phyloP scores from a whole-genome alignment of 2,113 vertebrate genomes.

The Notarius lentiginosus region DNA sequence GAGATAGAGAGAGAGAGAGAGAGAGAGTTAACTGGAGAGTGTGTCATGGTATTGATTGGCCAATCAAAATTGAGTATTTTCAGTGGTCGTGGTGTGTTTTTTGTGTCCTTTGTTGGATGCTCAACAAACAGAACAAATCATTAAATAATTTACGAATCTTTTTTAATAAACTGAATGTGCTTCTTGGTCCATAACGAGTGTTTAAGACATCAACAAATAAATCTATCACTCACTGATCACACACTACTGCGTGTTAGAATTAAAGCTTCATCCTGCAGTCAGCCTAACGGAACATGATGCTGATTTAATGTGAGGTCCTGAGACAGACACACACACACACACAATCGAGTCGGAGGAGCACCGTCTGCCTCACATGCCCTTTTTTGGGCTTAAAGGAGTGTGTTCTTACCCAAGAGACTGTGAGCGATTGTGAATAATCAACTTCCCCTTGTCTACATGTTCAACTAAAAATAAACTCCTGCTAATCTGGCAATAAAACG shows the following conservation, averaged over 20 bases:
- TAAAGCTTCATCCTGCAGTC: background rate
- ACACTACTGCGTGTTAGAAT: background rate
- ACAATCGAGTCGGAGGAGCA: constrained; percentile 21
- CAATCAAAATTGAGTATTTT: background rate
- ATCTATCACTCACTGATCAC: background rate
- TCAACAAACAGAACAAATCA: background rate
- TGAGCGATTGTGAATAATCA: constrained; percentile 50
- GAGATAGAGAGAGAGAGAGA: background rate
- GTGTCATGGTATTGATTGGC: background rate
- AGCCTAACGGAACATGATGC: constrained; percentile 1
- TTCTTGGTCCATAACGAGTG: background rate
- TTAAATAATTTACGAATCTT: background rate
- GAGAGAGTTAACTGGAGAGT: background rate
- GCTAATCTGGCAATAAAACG: constrained; percentile 38
- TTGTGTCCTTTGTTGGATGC: too few relatives aligned
- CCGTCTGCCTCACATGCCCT: constrained; percentile 41
- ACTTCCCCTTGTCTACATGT: constrained; percentile 46
- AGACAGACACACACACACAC: background rate
- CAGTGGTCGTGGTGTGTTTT: too few relatives aligned
- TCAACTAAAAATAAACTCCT: constrained; percentile 45
- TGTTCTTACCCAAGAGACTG: constrained; percentile 40
- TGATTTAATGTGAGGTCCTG: constrained; percentile 5
- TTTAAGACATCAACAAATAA: background rate
- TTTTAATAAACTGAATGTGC: background rate
- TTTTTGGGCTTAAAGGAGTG: constrained; percentile 51